Evolutionary conservation across 2,888 invertebrate species (phyloP).

Genomic region (Ryuthela nishihirai): DNA sequence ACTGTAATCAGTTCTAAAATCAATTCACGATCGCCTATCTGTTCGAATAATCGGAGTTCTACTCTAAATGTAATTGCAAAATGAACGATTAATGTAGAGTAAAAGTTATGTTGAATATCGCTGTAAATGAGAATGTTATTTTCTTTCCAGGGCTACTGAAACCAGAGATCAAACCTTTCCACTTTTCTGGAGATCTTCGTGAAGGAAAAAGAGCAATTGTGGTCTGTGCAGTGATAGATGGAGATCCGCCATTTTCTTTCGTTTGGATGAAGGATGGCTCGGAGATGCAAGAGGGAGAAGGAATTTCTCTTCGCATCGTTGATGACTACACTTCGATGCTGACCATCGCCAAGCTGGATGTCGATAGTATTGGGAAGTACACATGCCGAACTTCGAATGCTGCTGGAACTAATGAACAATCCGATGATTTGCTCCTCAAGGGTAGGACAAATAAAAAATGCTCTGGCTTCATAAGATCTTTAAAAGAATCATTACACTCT

Average conservation of each 20-base stretch:
- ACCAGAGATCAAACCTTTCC: constrained; percentile 11
- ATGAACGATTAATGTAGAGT: too few relatives aligned
- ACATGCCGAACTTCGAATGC: constrained; percentile 25
- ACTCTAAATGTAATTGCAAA: too few relatives aligned
- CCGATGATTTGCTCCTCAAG: constrained; percentile 10
- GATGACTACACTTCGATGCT: constrained; percentile 13
- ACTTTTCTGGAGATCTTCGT: constrained; percentile 6
- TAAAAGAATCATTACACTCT: too few relatives aligned
- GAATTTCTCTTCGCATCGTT: neutral
- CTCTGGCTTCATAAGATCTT: too few relatives aligned
- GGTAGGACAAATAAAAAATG: too few relatives aligned
- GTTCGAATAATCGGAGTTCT: too few relatives aligned
- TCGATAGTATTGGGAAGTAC: constrained; percentile 30
- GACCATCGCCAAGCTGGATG: constrained; percentile 8
- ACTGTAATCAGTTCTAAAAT: too few relatives aligned
- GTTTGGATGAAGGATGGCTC: constrained; percentile 22
- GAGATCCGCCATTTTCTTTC: constrained; percentile 12
- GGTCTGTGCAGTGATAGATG: constrained; percentile 4
- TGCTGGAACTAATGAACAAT: constrained; percentile 19
- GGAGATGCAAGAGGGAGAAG: neutral
- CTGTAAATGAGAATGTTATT: too few relatives aligned
- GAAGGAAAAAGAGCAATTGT: constrained; percentile 3
- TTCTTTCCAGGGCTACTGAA: neutral
- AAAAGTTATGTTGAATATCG: too few relatives aligned
- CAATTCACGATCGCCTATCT: too few relatives aligned